Evolutionary conservation across 2,797 vertebrate genomes (phyloP).

Genomic region (Chelonia mydas): DNA sequence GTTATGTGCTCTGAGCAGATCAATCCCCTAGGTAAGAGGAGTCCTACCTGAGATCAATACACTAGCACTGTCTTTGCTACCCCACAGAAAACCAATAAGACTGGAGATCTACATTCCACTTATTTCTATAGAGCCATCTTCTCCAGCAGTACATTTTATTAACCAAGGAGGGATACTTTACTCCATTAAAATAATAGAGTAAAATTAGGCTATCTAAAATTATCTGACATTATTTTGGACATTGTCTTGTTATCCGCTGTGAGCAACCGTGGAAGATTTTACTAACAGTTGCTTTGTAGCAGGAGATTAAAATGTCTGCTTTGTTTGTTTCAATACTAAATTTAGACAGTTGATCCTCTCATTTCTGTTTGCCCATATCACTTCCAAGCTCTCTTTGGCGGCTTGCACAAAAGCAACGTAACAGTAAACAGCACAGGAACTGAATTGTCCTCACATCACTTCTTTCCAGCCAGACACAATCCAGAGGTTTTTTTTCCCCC

Average conservation of each 20-base stretch:
- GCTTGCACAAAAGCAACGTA: not conserved
- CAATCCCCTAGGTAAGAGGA: no score
- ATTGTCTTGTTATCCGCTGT: not conserved
- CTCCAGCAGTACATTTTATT: constrained; percentile 8
- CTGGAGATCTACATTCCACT: constrained; percentile 16
- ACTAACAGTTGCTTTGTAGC: constrained; percentile 19
- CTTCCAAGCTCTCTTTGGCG: not conserved
- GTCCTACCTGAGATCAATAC: rapidly evolving
- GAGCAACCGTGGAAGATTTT: not conserved
- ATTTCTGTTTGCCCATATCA: not conserved
- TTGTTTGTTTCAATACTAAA: not conserved
- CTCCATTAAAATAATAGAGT: constrained; percentile 39
- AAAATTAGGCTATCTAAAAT: constrained; percentile 15
- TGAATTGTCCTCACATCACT: not conserved
- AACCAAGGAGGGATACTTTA: constrained; percentile 38
- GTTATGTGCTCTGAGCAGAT: not conserved
- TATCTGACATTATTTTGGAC: constrained; percentile 37
- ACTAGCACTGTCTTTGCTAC: not conserved
- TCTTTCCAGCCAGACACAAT: not conserved
- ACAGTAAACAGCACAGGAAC: not conserved
- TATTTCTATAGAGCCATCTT: constrained; percentile 49
- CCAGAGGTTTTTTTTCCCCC: no score
- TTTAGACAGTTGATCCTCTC: not conserved
- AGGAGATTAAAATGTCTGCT: constrained; percentile 45
- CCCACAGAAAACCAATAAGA: constrained; percentile 66